These are phyloP conservation scores for Alviniconcha marisindica DNA, from an alignment of 1,140 invertebrate genomes.

Conservation along the genomic window DNA sequence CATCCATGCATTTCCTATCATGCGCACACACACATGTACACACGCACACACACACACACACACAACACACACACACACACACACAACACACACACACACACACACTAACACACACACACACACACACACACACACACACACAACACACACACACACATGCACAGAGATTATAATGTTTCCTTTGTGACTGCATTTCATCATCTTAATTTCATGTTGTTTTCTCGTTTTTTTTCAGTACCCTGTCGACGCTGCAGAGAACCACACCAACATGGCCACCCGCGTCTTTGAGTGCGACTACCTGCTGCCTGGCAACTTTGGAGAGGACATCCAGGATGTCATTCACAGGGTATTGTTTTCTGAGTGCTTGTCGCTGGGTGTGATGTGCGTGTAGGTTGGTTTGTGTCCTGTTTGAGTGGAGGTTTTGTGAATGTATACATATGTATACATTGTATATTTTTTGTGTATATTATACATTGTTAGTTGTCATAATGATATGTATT, in stretches of 20 bases:
- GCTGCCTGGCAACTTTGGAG: conserved; percentile 63
- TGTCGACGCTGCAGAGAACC: conserved; percentile 70
- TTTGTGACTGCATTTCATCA: background rate
- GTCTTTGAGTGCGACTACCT: conserved; percentile 71
- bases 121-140: too few relatives aligned
- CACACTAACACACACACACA: too few relatives aligned
- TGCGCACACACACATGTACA: too few relatives aligned
- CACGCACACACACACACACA: too few relatives aligned
- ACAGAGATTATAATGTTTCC: too few relatives aligned
- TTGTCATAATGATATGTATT: too few relatives aligned
- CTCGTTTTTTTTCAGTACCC: conserved; percentile 67
- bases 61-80: too few relatives aligned
- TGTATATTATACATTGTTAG: too few relatives aligned
- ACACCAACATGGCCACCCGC: conserved; percentile 72
- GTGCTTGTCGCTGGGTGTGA: background rate
- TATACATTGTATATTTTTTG: too few relatives aligned
- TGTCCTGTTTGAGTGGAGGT: background rate
- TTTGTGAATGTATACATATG: background rate
- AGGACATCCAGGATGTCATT: conserved; percentile 66
- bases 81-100: too few relatives aligned
- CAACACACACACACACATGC: too few relatives aligned
- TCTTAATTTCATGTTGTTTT: background rate
- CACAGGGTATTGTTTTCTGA: conserved; percentile 58
- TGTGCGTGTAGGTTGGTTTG: background rate
- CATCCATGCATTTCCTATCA: too few relatives aligned